Percentiles rank a stretch among this genome's conserved stretches.
These are phyloP conservation scores for Rhinichthys klamathensis DNA, from an alignment of 2,113 vertebrate species.

Conservation along the genomic window DNA sequence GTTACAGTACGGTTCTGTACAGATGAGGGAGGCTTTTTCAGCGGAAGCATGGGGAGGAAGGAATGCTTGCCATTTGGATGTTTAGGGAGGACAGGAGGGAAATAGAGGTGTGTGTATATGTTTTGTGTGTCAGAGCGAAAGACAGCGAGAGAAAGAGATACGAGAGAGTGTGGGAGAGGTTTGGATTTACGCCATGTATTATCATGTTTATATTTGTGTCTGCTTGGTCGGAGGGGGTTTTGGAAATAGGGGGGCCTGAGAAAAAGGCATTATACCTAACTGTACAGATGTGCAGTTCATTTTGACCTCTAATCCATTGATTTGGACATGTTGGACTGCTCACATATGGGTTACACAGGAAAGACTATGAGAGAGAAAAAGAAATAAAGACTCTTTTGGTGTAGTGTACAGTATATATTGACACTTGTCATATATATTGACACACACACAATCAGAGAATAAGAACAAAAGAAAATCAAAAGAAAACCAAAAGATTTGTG, in stretches of 20 bases:
- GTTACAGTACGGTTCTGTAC: not conserved
- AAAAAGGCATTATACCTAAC: conserved; percentile 61
- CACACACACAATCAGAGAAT: not conserved
- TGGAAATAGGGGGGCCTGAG: conserved; percentile 48
- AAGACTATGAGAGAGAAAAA: not conserved
- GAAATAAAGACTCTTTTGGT: not conserved
- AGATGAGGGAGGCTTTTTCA: not conserved
- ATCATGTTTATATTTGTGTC: conserved; percentile 27
- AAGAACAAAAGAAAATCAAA: not conserved
- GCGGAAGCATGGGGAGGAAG: not conserved
- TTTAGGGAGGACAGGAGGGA: conserved; percentile 52
- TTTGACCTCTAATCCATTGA: conserved; percentile 3
- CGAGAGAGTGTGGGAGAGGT: not conserved
- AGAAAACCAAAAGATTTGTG: no score
- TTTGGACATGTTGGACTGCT: not conserved
- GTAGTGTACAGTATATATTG: not conserved
- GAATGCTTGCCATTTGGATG: conserved; percentile 28
- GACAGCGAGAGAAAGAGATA: not conserved
- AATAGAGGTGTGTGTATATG: conserved; percentile 29
- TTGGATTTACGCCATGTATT: conserved; percentile 7
- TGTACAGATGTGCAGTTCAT: conserved; percentile 65
- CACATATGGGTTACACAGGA: not conserved
- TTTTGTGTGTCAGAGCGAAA: not conserved
- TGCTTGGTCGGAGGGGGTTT: not conserved
- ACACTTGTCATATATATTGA: not conserved